Conservation (phyloP, 2,888 invertebrate species). For the Andrena camellia region DNA sequence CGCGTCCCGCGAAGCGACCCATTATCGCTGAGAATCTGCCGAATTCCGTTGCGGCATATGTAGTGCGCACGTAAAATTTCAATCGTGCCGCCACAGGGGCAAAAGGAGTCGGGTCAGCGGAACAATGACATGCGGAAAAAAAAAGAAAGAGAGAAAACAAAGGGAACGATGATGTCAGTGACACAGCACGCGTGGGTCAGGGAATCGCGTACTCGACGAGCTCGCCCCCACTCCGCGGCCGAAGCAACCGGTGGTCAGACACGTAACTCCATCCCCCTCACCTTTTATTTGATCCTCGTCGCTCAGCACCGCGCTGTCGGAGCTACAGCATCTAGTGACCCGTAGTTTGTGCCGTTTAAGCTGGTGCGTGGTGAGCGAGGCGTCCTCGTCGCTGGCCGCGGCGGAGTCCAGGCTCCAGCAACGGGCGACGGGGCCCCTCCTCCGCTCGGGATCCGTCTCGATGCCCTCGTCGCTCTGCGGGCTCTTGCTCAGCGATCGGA, state of each 20-base stretch:
- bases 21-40: no score
- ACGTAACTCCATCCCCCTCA: conserved; percentile 57
- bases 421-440: conserved; percentile 79
- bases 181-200: conserved; percentile 46
- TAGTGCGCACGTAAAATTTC: neutral
- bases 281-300: conserved; percentile 85
- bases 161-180: conserved; percentile 35
- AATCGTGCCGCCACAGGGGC: conserved; percentile 1
- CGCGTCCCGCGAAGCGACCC: no score
- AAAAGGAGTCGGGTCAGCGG: neutral
- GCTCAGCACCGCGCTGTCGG: conserved; percentile 86
- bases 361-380: conserved; percentile 60
- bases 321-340: conserved; percentile 86
- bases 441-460: conserved; percentile 77
- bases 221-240: conserved; percentile 8
- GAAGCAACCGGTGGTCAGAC: conserved; percentile 43
- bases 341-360: conserved; percentile 73
- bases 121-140: neutral
- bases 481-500: conserved; percentile 77
- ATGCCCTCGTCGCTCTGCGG: conserved; percentile 83
- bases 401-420: conserved; percentile 86
- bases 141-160: neutral
- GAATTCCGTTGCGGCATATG: neutral
- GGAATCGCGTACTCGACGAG: conserved; percentile 28
- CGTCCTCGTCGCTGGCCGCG: conserved; percentile 86